Conservation (phyloP, 2,888 invertebrate genomes). For the Nomada fabriciana region DNA sequence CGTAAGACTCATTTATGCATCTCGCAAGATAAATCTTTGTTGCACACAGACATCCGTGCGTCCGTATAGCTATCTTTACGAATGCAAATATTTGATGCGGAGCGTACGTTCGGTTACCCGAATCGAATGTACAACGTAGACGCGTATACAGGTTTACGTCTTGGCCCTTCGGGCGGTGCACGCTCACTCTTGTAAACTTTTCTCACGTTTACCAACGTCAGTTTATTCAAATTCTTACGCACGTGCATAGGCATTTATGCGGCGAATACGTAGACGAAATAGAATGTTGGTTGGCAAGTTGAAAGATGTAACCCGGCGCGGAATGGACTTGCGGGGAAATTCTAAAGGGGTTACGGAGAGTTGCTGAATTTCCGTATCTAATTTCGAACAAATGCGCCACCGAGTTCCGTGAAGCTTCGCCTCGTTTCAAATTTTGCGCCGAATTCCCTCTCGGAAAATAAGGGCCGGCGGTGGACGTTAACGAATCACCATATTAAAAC, state of each 20-base stretch:
- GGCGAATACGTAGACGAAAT: slow-evolving; percentile 12
- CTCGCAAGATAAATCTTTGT: slow-evolving; percentile 45
- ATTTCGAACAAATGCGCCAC: slow-evolving; percentile 37
- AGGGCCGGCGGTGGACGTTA: slow-evolving; percentile 16
- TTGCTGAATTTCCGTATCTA: slow-evolving; percentile 40
- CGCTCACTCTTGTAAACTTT: slow-evolving; percentile 12
- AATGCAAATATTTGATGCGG: slow-evolving; percentile 43
- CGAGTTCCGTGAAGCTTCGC: slow-evolving; percentile 7
- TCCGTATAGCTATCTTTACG: slow-evolving; percentile 15
- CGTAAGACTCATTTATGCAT: no score
- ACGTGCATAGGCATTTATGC: slow-evolving; percentile 45
- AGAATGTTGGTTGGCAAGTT: slow-evolving; percentile 43
- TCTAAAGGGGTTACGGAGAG: slow-evolving; percentile 47
- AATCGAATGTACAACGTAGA: slow-evolving; percentile 32
- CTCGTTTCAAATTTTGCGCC: slow-evolving; percentile 26
- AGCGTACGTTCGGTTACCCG: not conserved
- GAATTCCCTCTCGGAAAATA: not conserved
- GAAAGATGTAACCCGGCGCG: slow-evolving; percentile 40
- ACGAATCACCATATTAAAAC: slow-evolving; percentile 4
- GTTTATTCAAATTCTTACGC: slow-evolving; percentile 57
- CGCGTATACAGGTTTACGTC: not conserved
- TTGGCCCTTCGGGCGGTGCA: not conserved
- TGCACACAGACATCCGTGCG: not conserved
- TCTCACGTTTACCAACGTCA: slow-evolving; percentile 31
- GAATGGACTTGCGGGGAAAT: slow-evolving; percentile 18